phyloP scores from a whole-genome alignment of 2,888 invertebrate species.

The Parnassius mnemosyne region DNA sequence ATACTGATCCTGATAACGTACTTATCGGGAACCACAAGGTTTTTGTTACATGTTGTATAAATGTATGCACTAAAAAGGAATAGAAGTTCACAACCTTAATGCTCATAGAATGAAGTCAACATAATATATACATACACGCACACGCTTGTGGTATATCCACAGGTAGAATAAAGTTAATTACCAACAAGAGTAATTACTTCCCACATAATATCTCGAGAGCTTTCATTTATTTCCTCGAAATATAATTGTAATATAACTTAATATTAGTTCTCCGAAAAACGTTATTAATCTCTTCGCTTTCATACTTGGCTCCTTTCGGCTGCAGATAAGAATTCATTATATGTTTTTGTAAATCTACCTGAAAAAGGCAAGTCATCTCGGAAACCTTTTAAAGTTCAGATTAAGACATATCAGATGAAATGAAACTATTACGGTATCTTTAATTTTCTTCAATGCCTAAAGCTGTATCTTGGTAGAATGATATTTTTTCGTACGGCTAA shows the following conservation, averaged over 20 bases:
- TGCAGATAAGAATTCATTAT: constrained; percentile 18
- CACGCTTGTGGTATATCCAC: background rate
- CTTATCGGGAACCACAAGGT: no score
- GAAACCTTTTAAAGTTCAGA: constrained; percentile 1
- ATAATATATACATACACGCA: no score
- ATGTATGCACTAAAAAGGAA: no score
- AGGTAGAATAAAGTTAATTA: constrained; percentile 21
- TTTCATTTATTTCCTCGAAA: constrained; percentile 21
- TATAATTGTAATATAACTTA: constrained; percentile 23
- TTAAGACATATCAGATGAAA: background rate
- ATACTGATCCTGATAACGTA: no score
- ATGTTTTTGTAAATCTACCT: constrained; percentile 4
- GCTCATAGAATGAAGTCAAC: no score
- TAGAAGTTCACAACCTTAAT: no score
- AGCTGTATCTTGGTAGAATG: no score
- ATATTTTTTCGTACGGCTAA: no score
- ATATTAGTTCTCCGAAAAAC: constrained; percentile 17
- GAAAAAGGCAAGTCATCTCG: constrained; percentile 6
- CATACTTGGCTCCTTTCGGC: constrained; percentile 5
- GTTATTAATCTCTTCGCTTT: constrained; percentile 16
- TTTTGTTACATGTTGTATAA: no score
- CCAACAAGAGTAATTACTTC: constrained; percentile 22
- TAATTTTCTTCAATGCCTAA: no score
- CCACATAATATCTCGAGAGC: constrained; percentile 19
- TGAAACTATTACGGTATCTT: no score